A percentile compares a stretch with the other conserved stretches of the same genome.
phyloP scores from a whole-genome alignment of 2,113 vertebrate species.

The Anseranas semipalmata region DNA sequence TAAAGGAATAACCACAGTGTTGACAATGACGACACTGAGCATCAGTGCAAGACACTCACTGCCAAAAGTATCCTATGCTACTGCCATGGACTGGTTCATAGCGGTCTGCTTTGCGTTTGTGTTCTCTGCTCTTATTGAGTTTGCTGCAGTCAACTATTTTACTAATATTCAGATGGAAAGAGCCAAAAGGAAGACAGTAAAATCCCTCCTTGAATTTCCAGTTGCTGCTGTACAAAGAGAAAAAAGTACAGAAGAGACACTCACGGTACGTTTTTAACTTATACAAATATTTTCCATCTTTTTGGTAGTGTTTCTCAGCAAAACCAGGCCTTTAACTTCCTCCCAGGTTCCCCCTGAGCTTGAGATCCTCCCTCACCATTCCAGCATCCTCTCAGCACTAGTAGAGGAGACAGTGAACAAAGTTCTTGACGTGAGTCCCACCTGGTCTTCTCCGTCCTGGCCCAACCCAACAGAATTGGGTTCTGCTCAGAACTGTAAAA shows the following conservation, averaged over 20 bases:
- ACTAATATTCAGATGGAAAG: conserved; percentile 90
- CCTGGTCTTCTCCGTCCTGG: neutral
- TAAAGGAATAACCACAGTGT: conserved; percentile 95
- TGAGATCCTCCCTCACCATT: neutral
- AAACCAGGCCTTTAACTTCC: neutral
- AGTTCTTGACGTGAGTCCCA: neutral
- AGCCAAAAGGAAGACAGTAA: conserved; percentile 89
- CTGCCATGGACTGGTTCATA: conserved; percentile 99
- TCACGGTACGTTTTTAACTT: conserved; percentile 79
- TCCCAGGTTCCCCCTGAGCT: neutral
- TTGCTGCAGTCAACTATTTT: conserved; percentile 98
- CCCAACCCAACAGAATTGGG: neutral
- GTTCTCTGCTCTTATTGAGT: conserved; percentile 98
- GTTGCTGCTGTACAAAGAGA: conserved; percentile 78
- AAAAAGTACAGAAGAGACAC: conserved; percentile 81
- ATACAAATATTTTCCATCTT: neutral
- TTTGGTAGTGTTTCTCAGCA: neutral
- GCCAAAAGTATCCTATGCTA: conserved; percentile 98
- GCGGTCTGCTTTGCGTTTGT: conserved; percentile 98
- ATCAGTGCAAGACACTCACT: conserved; percentile 98
- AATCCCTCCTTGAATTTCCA: conserved; percentile 81
- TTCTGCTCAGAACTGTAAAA: neutral
- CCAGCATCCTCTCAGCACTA: neutral
- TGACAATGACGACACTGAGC: conserved; percentile 97
- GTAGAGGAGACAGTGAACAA: neutral